Conservation (phyloP, 2,888 invertebrate species). For the Hermodice carunculata region DNA sequence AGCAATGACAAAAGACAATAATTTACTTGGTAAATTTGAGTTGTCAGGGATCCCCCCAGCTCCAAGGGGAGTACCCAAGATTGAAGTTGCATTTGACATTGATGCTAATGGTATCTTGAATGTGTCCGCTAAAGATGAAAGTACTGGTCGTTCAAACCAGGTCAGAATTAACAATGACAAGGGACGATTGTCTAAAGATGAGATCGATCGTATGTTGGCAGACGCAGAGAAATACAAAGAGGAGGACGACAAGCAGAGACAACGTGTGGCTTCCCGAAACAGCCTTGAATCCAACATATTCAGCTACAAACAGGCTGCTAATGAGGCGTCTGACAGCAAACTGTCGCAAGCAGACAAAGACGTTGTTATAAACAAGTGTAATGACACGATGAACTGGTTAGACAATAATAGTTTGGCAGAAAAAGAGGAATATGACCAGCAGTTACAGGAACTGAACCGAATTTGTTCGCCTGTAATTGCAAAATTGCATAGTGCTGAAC, state of each 20-base stretch:
- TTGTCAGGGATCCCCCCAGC: conserved; percentile 63
- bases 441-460: conserved; percentile 81
- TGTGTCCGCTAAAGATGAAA: conserved; percentile 74
- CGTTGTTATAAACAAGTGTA: conserved; percentile 72
- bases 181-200: conserved; percentile 85
- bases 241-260: conserved; percentile 58
- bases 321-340: conserved; percentile 72
- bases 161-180: conserved; percentile 86
- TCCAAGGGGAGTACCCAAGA: conserved; percentile 61
- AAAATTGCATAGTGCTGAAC: conserved; percentile 62
- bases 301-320: conserved; percentile 72
- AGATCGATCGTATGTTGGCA: conserved; percentile 80
- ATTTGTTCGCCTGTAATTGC: conserved; percentile 86
- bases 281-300: conserved; percentile 56
- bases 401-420: conserved; percentile 84
- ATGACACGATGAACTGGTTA: conserved; percentile 82
- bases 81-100: conserved; percentile 82
- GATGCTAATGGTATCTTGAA: conserved; percentile 87
- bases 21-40: conserved; percentile 69
- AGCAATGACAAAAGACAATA: conserved; percentile 96
- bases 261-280: conserved; percentile 53
- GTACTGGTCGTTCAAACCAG: conserved; percentile 82
- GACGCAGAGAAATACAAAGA: conserved; percentile 60
- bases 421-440: conserved; percentile 82
- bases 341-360: conserved; percentile 79